Base-by-base conservation (phyloP, 2,797 vertebrate genomes). In the Oreonectes daqikongensis region DNA sequence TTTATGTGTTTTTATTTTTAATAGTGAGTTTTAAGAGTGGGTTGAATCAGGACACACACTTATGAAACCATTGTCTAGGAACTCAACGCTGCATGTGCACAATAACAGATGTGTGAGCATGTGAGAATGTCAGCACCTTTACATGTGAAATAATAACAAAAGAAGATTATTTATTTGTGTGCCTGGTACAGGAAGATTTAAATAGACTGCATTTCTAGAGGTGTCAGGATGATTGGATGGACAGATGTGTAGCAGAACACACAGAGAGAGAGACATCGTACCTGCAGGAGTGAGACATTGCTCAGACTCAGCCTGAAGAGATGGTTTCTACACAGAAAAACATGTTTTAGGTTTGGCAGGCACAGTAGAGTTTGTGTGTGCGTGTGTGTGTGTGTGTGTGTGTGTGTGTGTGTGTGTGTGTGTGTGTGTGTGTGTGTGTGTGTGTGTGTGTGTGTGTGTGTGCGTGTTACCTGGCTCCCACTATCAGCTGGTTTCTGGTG, bases 251-350 rank as follows among this genome's bases (percentile, higher is more conserved):
- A 57, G 53, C 24, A 52, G 20, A 32, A 35, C 65, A 38, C 53
- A 57, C 28, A 44, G 48, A 35, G 30, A 20, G 8, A 52, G n/a
- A 20, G 11, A n/a, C n/a, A 20, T 38, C 84, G 72, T 93, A 99
- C 97, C 96, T 99, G 95, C 82, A 99, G 93, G 46, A 99, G 93
- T 50, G 96, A 97, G 84, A 94, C 71, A 68, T 99, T 96, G 92
- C 85, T 92, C 72, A 99, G 92, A 88, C 90, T 96, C 88, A 99
- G 93, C 84, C 95, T 94, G 93, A 99, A 99, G 87, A 99, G 94
- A 89, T 96, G 94, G 90, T 99, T 98, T 91, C 97, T 99, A 93
- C 79, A 84, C 4, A 81, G 87, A 85, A 72, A 85, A 4, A 66
- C 15, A 69, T 17, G 52, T 5, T 59, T 30, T 48, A 30, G 24